phyloP scores from a whole-genome alignment of 2,113 vertebrate genomes.

The Orcinus orca region DNA sequence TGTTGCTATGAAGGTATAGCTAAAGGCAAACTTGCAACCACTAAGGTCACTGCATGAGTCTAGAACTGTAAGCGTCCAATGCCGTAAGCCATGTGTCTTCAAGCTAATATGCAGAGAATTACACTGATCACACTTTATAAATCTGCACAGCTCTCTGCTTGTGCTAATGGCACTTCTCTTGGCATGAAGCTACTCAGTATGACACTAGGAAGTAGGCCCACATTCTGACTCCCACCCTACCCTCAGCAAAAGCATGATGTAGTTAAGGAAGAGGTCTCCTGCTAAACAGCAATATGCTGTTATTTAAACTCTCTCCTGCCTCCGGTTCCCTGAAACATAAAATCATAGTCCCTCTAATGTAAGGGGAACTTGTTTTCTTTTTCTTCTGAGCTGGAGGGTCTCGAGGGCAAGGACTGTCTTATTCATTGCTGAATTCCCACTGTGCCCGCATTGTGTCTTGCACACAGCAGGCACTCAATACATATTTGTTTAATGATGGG shows the following conservation, averaged over 20 bases:
- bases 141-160: not conserved
- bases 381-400: not conserved
- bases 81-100: not conserved
- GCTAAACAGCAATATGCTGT: not conserved
- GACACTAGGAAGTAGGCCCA: not conserved
- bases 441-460: not conserved
- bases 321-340: not conserved
- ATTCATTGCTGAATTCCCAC: not conserved
- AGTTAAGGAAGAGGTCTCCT: not conserved
- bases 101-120: not conserved
- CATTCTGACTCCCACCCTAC: not conserved
- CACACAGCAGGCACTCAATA: constrained; percentile 21
- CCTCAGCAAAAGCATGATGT: not conserved
- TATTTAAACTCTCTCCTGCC: not conserved
- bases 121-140: not conserved
- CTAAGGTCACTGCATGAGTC: not conserved
- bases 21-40: not conserved
- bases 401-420: not conserved
- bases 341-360: not conserved
- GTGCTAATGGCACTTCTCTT: not conserved
- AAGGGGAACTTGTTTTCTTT: not conserved
- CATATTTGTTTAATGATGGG: constrained; percentile 28
- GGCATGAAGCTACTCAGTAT: not conserved
- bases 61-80: not conserved
- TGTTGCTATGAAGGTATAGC: not conserved